These are phyloP conservation scores for Agrochola lota DNA, from an alignment of 2,888 invertebrate genomes.

Conservation along the genomic window DNA sequence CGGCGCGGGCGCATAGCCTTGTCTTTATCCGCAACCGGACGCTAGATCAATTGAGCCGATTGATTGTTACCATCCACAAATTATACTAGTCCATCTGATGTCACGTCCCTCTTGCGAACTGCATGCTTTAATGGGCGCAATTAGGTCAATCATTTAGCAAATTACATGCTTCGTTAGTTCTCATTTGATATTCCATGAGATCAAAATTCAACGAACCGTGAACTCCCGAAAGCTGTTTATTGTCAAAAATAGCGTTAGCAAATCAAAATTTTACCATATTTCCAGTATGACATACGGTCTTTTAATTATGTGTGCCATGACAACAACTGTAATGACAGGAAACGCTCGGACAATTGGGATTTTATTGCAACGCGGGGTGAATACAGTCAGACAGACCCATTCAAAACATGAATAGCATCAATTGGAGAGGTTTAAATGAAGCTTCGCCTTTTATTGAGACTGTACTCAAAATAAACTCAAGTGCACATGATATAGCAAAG, in stretches of 20 bases:
- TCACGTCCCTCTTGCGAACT: constrained; percentile 68
- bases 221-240: constrained; percentile 18
- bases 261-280: constrained; percentile 30
- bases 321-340: constrained; percentile 63
- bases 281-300: constrained; percentile 22
- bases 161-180: constrained; percentile 60
- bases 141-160: constrained; percentile 71
- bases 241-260: constrained; percentile 23
- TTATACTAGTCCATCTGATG: constrained; percentile 70
- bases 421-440: constrained; percentile 61
- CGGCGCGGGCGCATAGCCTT: constrained; percentile 65
- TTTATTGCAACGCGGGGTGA: constrained; percentile 55
- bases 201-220: constrained; percentile 45
- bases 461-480: constrained; percentile 53
- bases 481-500: constrained; percentile 34
- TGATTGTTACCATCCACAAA: constrained; percentile 75
- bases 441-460: constrained; percentile 48
- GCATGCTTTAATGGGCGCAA: constrained; percentile 68
- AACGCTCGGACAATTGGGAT: constrained; percentile 61
- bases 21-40: constrained; percentile 66
- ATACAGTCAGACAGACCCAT: constrained; percentile 51
- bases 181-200: constrained; percentile 29
- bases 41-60: constrained; percentile 71
- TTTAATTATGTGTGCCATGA: constrained; percentile 43
- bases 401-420: constrained; percentile 59